Evolutionary conservation across 2,888 invertebrate species (phyloP).

Genomic region (Lampropteryx suffumata): DNA sequence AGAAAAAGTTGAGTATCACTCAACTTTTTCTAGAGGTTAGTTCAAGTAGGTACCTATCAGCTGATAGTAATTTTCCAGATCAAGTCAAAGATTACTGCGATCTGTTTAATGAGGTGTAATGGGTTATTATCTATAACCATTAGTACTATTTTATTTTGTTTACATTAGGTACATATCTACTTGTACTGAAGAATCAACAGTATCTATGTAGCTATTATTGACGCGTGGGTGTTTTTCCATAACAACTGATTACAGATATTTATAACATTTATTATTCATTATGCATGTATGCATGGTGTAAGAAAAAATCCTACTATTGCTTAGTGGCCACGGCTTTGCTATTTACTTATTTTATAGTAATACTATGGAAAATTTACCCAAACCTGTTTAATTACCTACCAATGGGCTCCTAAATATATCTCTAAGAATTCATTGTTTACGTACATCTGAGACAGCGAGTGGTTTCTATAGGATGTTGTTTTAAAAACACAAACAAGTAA

Average conservation of each 20-base stretch:
- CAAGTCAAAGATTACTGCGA: background rate
- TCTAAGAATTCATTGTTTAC: slow-evolving; percentile 9
- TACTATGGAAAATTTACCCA: too few relatives aligned
- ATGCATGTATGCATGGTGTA: background rate
- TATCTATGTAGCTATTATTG: slow-evolving; percentile 12
- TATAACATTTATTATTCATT: slow-evolving; percentile 5
- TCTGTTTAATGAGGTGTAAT: slow-evolving; percentile 7
- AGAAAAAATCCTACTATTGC: too few relatives aligned
- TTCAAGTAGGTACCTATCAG: too few relatives aligned
- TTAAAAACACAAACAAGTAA: too few relatives aligned
- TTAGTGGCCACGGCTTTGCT: too few relatives aligned
- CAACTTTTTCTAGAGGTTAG: too few relatives aligned
- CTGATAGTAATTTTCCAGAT: too few relatives aligned
- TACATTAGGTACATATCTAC: slow-evolving; percentile 27
- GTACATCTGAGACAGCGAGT: background rate
- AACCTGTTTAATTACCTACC: too few relatives aligned
- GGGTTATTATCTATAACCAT: slow-evolving; percentile 29
- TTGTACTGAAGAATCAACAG: background rate
- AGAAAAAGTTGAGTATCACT: too few relatives aligned
- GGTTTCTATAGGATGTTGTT: too few relatives aligned
- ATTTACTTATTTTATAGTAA: too few relatives aligned
- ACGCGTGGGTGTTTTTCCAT: slow-evolving; percentile 57
- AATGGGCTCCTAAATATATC: slow-evolving; percentile 4
- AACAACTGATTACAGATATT: slow-evolving; percentile 34
- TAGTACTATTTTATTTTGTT: slow-evolving; percentile 42